Conservation (phyloP, 2,888 invertebrate species). For the Leptinotarsa haldemani region DNA sequence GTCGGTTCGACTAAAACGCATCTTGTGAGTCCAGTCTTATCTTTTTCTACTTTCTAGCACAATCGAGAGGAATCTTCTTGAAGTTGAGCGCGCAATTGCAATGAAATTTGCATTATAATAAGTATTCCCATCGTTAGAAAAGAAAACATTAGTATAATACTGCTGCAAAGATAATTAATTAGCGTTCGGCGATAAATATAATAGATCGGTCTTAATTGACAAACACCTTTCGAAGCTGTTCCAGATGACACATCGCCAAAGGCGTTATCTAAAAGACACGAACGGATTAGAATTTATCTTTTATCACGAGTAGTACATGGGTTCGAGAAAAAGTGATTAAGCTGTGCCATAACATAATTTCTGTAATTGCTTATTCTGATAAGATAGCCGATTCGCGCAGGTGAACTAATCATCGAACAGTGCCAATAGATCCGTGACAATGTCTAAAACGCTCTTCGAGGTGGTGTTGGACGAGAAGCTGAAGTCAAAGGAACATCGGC, state of each 20-base stretch:
- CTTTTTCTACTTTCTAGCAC: too few species aligned
- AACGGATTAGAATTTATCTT: constrained; percentile 2
- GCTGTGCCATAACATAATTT: constrained; percentile 12
- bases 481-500: constrained; percentile 38
- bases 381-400: constrained; percentile 6
- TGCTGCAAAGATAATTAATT: constrained; percentile 1
- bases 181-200: background rate
- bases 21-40: too few species aligned
- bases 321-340: constrained; percentile 1
- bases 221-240: background rate
- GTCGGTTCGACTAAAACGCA: too few species aligned
- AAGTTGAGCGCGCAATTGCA: background rate
- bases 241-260: background rate
- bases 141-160: background rate
- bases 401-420: background rate
- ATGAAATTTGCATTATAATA: background rate
- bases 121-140: background rate
- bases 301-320: background rate
- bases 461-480: constrained; percentile 43
- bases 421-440: constrained; percentile 27
- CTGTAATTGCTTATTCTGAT: constrained; percentile 1
- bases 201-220: background rate
- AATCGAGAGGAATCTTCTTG: too few species aligned
- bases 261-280: background rate
- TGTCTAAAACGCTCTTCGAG: constrained; percentile 42